Percentiles rank a stretch among this genome's conserved stretches.
These are phyloP conservation scores for Atherinomorus stipes DNA, from an alignment of 2,113 vertebrate species.

Conservation along the genomic window DNA sequence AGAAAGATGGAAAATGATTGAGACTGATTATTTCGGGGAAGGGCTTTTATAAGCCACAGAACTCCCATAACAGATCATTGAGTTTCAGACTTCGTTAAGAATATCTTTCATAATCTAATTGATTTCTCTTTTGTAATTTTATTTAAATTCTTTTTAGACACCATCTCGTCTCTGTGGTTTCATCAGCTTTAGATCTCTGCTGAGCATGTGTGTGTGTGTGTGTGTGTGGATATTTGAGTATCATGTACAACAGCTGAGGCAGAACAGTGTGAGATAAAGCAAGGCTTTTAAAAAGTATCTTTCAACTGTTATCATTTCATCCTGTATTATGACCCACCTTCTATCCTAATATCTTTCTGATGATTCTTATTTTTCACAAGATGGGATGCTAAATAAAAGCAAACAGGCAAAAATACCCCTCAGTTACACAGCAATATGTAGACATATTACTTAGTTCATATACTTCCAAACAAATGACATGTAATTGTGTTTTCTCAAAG, in stretches of 20 bases:
- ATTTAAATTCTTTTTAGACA: slow-evolving; percentile 59
- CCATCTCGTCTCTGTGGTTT: slow-evolving; percentile 51
- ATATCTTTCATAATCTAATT: slow-evolving; percentile 76
- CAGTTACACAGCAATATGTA: too few species aligned
- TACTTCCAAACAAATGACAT: too few species aligned
- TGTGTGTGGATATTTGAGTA: slow-evolving; percentile 8
- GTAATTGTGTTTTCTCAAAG: too few species aligned
- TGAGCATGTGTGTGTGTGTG: slow-evolving; percentile 6
- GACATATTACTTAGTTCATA: too few species aligned
- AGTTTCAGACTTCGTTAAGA: slow-evolving; percentile 64
- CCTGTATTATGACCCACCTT: slow-evolving; percentile 44
- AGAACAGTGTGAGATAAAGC: slow-evolving; percentile 5
- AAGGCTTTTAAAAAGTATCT: slow-evolving; percentile 38
- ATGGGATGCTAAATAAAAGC: neutral
- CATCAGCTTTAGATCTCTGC: slow-evolving; percentile 24
- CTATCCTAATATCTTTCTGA: slow-evolving; percentile 5
- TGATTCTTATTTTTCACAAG: slow-evolving; percentile 13
- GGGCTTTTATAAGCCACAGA: slow-evolving; percentile 74
- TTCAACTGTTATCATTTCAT: slow-evolving; percentile 23
- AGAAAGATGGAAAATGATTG: slow-evolving; percentile 36
- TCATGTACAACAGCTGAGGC: neutral
- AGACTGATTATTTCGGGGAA: slow-evolving; percentile 51
- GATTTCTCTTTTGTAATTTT: slow-evolving; percentile 60
- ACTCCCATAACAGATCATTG: slow-evolving; percentile 67
- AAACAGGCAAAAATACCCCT: too few species aligned